These are phyloP conservation scores for Euzophera pinguis DNA, from an alignment of 2,888 invertebrate genomes.

Conservation along the genomic window DNA sequence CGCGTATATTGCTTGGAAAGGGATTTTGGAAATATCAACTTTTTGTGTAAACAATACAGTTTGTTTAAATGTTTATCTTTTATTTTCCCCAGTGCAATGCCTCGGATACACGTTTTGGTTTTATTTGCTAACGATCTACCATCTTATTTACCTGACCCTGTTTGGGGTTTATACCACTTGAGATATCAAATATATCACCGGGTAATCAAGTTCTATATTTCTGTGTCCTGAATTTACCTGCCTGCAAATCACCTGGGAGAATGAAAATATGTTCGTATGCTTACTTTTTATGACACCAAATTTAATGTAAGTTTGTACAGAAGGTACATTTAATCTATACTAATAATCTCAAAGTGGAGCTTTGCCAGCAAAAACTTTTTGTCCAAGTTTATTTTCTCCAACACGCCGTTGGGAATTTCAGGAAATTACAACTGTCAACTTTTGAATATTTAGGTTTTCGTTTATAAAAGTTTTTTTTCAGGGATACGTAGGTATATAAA, in stretches of 20 bases:
- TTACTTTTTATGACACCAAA: too few relatives aligned
- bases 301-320: too few relatives aligned
- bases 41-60: neutral
- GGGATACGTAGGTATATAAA: neutral
- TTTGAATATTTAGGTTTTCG: conserved; percentile 1
- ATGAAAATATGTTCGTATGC: too few relatives aligned
- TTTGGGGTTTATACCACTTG: too few relatives aligned
- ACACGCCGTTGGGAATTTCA: neutral
- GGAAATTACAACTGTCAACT: conserved; percentile 10
- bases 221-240: too few relatives aligned
- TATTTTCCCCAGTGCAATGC: neutral
- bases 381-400: conserved; percentile 6
- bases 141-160: too few relatives aligned
- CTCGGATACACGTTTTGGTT: too few relatives aligned
- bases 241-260: too few relatives aligned
- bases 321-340: neutral
- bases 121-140: too few relatives aligned
- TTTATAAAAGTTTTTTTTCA: neutral
- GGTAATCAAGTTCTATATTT: too few relatives aligned
- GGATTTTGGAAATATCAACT: neutral
- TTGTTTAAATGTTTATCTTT: neutral
- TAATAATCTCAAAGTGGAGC: neutral
- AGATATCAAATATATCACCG: too few relatives aligned
- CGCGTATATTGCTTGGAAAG: conserved; percentile 10
- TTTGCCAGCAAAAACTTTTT: neutral